These are phyloP conservation scores for Rhabdomys pumilio DNA, from an alignment of 2,797 vertebrate genomes.

Conservation along the genomic window DNA sequence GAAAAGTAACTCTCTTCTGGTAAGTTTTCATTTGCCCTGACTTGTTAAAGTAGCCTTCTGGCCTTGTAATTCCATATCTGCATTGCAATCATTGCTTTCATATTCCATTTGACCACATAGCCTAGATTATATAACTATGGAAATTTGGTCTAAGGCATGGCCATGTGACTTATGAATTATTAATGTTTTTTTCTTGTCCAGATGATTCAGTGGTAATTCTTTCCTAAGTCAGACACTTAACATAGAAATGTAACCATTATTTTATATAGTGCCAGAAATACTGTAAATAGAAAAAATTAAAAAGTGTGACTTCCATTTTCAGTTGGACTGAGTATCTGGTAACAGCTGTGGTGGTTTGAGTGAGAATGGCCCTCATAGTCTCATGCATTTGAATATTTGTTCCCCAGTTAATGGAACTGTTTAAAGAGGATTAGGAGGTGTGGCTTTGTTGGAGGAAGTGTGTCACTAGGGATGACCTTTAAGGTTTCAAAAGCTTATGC, in stretches of 20 bases:
- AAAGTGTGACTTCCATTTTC: slow-evolving; percentile 10
- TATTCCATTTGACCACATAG: slow-evolving; percentile 30
- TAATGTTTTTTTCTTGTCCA: slow-evolving; percentile 20
- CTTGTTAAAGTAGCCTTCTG: slow-evolving; percentile 31
- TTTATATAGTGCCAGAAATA: slow-evolving; percentile 16
- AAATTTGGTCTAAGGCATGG: not conserved
- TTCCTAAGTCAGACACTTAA: not conserved
- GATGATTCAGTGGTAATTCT: slow-evolving; percentile 46
- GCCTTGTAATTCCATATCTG: not conserved
- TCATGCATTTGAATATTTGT: not conserved
- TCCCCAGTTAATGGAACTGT: not conserved
- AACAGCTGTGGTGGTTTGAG: not conserved
- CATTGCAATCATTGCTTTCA: not conserved
- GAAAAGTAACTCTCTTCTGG: not conserved
- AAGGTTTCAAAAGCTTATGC: not conserved
- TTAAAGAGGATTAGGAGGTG: not conserved
- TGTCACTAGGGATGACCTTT: not conserved
- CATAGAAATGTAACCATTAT: slow-evolving; percentile 11
- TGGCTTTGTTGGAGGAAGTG: not conserved
- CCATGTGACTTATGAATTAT: slow-evolving; percentile 44
- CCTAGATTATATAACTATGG: slow-evolving; percentile 13
- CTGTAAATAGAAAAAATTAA: slow-evolving; percentile 22
- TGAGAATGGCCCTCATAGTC: not conserved
- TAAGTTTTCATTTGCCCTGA: slow-evolving; percentile 41
- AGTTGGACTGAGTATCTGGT: not conserved